A percentile compares a stretch with the other conserved stretches of the same genome.
Conservation (phyloP, 2,888 invertebrate species). For the Acanthosepion esculentum region DNA sequence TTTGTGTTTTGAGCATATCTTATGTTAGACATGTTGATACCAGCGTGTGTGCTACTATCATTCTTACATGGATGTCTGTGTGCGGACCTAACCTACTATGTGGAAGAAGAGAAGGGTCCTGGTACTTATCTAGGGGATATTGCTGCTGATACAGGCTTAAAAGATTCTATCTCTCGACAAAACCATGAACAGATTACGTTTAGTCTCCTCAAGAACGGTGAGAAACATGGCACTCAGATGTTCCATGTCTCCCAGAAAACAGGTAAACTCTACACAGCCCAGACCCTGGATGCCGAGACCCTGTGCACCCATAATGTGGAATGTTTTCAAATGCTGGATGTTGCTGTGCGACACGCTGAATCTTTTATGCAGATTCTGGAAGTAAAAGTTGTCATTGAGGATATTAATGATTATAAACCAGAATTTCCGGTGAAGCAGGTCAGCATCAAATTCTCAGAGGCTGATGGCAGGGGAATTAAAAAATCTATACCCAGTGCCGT, state of each 20-base stretch:
- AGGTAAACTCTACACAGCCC: background rate
- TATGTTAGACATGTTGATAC: background rate
- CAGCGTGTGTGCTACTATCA: background rate
- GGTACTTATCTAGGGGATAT: background rate
- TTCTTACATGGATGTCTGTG: background rate
- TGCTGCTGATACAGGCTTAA: background rate
- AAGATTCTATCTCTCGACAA: background rate
- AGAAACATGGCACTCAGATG: background rate
- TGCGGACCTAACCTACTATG: background rate
- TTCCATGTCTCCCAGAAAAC: background rate
- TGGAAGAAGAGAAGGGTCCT: background rate
- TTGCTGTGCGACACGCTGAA: background rate
- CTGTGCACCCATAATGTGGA: background rate
- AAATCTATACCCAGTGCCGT: background rate
- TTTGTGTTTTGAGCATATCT: slow-evolving; percentile 14
- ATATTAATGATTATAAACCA: background rate
- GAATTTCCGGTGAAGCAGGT: background rate
- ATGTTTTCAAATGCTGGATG: background rate
- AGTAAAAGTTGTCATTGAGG: background rate
- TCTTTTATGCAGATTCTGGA: background rate
- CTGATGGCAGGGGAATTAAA: background rate
- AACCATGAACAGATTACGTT: background rate
- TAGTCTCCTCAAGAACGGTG: background rate
- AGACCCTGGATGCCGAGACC: background rate
- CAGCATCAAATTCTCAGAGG: background rate